Base-by-base conservation (phyloP, 2,113 vertebrate species). In the Neopipo cinnamomea region DNA sequence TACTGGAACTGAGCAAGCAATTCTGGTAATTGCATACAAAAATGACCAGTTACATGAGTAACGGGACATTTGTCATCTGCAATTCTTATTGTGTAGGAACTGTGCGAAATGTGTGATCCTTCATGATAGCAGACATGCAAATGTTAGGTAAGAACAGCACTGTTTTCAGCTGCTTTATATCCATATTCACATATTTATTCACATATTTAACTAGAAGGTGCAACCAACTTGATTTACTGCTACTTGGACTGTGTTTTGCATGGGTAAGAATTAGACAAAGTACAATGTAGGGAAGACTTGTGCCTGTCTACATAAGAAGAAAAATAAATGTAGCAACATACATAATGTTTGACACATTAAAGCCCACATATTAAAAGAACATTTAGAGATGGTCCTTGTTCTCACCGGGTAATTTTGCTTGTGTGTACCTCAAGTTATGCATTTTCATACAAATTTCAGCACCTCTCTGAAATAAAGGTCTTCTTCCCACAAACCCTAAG, bases 1-100 rank as follows among this genome's bases (percentile, higher is more conserved):
- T 91, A 89, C 84, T 63, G 87, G 76, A 95, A 91, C 58, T 67
- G 71, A 76, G 28, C 53, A 58, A 56, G 46, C 44, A 73, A 9
- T 95, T 95, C 77, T 87, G 89, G 73, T 71, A 91, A 94, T 56
- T 63, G 52, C 85, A 87, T 25, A 88, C 53, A 75, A 93, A 93
- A 95, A 77, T 44, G 61, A 75, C 56, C 35, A 72, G 83, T 33
- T 84, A 75, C 62, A 89, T 7, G 58, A 52, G 63, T 77, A 91
- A 85, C 3, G 3, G 93, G 86, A 85, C 53, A 49, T 85, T 73
- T 72, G 31, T 49, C 41, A 31, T 17, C 42, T 78, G 52, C 73
- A 88, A 8, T 72, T 72, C 46, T 70, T 66, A 30, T 24, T 55
- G 61, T 55, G 68, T 68, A 63, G 72, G 55, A 86, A 37, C 85